These are phyloP conservation scores for Lycocerus yunnanus DNA, from an alignment of 2,888 invertebrate species.

Conservation along the genomic window DNA sequence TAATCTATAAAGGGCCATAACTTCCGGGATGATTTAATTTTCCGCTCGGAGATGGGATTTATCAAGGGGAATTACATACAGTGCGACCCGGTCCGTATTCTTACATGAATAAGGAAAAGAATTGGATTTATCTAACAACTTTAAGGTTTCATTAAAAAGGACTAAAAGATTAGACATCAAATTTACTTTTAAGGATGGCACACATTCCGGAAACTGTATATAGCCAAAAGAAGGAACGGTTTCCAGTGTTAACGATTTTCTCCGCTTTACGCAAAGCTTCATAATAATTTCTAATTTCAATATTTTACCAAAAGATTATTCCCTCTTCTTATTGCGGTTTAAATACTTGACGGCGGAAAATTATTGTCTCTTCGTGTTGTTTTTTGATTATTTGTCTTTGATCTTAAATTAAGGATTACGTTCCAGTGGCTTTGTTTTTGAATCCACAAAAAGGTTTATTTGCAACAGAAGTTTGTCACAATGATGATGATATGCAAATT, in stretches of 20 bases:
- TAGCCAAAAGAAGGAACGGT: background rate
- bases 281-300: background rate
- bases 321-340: background rate
- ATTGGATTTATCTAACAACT: background rate
- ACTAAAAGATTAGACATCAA: background rate
- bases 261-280: background rate
- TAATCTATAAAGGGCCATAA: background rate
- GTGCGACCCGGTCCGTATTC: background rate
- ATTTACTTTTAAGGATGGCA: background rate
- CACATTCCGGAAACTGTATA: background rate
- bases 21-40: background rate
- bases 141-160: background rate
- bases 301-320: background rate
- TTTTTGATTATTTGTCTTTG: background rate
- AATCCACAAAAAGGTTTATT: background rate
- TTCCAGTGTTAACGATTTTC: background rate
- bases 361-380: background rate
- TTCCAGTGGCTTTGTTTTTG: background rate
- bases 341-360: background rate
- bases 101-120: background rate
- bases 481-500: background rate
- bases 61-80: background rate
- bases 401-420: background rate
- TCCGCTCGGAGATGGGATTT: background rate
- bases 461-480: background rate